These are phyloP conservation scores for Drosophila paucipuncta DNA, from an alignment of 2,888 invertebrate species.

Conservation along the genomic window DNA sequence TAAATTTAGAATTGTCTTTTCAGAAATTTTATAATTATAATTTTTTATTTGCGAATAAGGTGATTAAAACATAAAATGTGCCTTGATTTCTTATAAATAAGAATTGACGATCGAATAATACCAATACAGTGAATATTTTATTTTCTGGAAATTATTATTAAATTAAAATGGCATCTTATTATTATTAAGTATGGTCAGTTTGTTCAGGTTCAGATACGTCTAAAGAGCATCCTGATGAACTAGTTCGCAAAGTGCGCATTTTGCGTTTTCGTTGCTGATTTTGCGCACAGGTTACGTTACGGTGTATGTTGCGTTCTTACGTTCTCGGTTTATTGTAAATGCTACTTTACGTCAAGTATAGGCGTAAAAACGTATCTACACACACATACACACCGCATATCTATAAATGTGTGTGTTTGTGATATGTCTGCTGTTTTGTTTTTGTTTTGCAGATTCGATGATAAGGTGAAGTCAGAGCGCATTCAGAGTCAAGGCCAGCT, in stretches of 20 bases:
- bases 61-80: too few relatives aligned
- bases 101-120: too few relatives aligned
- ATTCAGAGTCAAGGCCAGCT: constrained; percentile 34
- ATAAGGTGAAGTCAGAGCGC: constrained; percentile 42
- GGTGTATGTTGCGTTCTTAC: constrained; percentile 29
- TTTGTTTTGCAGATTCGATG: constrained; percentile 59
- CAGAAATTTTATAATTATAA: not conserved
- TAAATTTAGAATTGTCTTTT: not conserved
- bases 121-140: not conserved
- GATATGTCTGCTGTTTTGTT: constrained; percentile 56
- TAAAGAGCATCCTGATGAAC: constrained; percentile 5
- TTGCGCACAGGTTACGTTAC: constrained; percentile 29
- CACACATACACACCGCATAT: constrained; percentile 38
- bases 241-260: constrained; percentile 5
- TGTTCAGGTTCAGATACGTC: not conserved
- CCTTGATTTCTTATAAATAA: too few relatives aligned
- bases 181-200: not conserved
- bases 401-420: constrained; percentile 39
- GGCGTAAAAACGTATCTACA: constrained; percentile 54
- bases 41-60: not conserved
- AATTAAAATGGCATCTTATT: not conserved
- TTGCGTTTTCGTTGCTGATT: constrained; percentile 30
- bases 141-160: not conserved
- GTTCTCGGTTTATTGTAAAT: constrained; percentile 42
- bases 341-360: constrained; percentile 46